These are phyloP conservation scores for Promerops cafer DNA, from an alignment of 2,113 vertebrate species.

Conservation along the genomic window DNA sequence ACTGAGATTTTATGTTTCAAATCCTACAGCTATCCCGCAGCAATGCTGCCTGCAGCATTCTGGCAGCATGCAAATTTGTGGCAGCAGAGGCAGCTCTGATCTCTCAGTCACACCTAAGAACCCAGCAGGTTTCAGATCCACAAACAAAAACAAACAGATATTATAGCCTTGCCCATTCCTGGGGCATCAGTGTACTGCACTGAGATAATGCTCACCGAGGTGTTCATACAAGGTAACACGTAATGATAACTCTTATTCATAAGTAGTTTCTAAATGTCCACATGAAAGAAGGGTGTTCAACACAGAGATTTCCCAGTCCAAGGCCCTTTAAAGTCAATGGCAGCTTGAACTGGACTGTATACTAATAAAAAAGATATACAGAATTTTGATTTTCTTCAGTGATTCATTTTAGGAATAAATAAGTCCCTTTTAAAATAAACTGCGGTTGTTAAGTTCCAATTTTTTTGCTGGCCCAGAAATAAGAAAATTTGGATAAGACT, in stretches of 20 bases:
- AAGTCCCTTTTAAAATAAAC: neutral
- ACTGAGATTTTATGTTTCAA: neutral
- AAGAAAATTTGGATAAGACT: neutral
- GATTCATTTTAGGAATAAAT: neutral
- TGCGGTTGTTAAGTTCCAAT: neutral
- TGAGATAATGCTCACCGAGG: neutral
- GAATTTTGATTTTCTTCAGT: neutral
- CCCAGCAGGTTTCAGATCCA: neutral
- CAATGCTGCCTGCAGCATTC: neutral
- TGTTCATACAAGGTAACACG: neutral
- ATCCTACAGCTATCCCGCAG: neutral
- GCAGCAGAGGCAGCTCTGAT: neutral
- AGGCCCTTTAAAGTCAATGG: neutral
- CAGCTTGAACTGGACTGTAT: neutral
- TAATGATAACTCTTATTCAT: neutral
- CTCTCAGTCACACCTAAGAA: rapidly evolving
- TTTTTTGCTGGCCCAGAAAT: neutral
- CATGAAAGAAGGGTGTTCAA: neutral
- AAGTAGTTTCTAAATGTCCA: neutral
- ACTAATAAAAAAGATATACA: rapidly evolving
- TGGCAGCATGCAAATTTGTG: neutral
- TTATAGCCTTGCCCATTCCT: neutral
- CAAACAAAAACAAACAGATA: neutral
- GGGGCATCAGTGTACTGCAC: neutral
- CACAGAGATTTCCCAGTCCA: neutral